These are phyloP conservation scores for Ctena decussata DNA, from an alignment of 2,888 invertebrate species.

Conservation along the genomic window DNA sequence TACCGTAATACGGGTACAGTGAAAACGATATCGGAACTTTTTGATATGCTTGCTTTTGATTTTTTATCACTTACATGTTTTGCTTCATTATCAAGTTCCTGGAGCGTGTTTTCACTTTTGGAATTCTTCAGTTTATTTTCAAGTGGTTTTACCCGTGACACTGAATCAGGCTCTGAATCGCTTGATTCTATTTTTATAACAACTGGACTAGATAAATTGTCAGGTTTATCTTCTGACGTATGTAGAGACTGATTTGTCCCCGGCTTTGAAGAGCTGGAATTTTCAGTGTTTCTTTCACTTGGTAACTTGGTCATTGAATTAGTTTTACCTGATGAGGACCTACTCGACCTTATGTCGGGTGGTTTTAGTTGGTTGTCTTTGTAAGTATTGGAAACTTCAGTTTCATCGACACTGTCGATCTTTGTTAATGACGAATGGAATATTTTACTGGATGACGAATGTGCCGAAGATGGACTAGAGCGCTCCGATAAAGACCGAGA, in stretches of 20 bases:
- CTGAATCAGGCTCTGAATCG: conserved; percentile 37
- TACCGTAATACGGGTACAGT: conserved; percentile 54
- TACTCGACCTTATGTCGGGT: background rate
- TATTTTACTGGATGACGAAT: background rate
- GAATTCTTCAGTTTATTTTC: conserved; percentile 21
- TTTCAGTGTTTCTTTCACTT: background rate
- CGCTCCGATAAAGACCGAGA: background rate
- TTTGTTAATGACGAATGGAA: conserved; percentile 59
- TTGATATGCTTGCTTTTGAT: conserved; percentile 22
- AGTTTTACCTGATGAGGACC: background rate
- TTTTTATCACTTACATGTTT: background rate
- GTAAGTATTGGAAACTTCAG: conserved; percentile 16
- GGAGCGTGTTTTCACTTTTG: conserved; percentile 64
- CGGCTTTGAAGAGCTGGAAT: background rate
- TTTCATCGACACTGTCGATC: conserved; percentile 64
- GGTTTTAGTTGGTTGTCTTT: conserved; percentile 14
- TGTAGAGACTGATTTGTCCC: background rate
- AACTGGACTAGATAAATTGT: background rate
- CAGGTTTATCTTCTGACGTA: background rate
- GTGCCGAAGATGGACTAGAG: background rate
- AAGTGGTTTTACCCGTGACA: conserved; percentile 44
- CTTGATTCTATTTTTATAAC: conserved; percentile 38
- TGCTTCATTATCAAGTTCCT: background rate
- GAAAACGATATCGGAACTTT: conserved; percentile 55
- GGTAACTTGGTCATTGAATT: too few relatives aligned